These are phyloP conservation scores for Chloropsis cyanopogon DNA, from an alignment of 2,113 vertebrate genomes.

Conservation along the genomic window DNA sequence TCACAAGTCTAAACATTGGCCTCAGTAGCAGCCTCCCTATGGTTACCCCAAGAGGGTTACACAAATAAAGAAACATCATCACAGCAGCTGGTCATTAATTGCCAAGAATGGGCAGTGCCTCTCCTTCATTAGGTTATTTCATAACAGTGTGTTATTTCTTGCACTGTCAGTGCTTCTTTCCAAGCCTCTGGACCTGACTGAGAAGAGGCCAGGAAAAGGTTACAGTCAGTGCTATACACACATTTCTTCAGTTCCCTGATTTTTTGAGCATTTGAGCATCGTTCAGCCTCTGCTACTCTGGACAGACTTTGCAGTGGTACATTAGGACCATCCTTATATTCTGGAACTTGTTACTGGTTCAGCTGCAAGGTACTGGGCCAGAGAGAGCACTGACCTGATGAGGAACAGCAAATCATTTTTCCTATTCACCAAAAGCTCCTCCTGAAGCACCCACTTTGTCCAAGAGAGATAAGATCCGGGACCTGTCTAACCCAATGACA, in stretches of 20 bases:
- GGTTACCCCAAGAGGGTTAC: conserved; percentile 24
- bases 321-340: not conserved
- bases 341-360: not conserved
- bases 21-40: not conserved
- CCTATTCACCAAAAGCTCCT: not conserved
- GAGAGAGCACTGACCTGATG: not conserved
- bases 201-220: not conserved
- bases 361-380: not conserved
- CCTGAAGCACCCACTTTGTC: not conserved
- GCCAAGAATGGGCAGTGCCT: not conserved
- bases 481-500: not conserved
- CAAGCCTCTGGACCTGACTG: not conserved
- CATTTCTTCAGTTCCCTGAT: not conserved
- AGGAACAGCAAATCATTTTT: not conserved
- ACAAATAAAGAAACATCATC: conserved; percentile 33
- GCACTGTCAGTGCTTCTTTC: not conserved
- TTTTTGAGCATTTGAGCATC: not conserved
- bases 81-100: not conserved
- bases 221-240: not conserved
- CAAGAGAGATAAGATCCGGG: not conserved
- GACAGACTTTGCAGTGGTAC: not conserved
- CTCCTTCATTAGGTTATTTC: not conserved
- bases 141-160: not conserved
- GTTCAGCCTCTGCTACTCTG: not conserved
- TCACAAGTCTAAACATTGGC: not conserved